These are phyloP conservation scores for Myxocyprinus asiaticus DNA, from an alignment of 2,113 vertebrate genomes.

Conservation along the genomic window DNA sequence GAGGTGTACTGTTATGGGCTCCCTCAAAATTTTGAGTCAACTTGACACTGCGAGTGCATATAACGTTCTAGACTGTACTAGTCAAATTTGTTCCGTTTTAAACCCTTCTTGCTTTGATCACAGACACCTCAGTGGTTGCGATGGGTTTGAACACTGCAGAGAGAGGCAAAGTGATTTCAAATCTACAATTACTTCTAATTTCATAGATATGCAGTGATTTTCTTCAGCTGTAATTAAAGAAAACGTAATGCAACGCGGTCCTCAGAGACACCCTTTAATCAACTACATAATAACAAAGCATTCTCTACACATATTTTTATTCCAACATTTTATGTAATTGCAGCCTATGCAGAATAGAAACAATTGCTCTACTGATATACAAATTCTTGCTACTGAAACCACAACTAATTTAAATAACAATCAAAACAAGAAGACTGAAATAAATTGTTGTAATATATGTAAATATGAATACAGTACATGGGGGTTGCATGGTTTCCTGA, in stretches of 20 bases:
- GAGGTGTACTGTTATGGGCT: not conserved
- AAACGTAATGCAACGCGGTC: slow-evolving; percentile 7
- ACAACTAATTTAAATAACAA: not conserved
- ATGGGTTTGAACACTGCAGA: slow-evolving; percentile 11
- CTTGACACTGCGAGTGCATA: not conserved
- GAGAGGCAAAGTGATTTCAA: not conserved
- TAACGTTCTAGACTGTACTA: too few species aligned
- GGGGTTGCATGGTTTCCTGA: too few species aligned
- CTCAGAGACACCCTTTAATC: not conserved
- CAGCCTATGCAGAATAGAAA: not conserved
- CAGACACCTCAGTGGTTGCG: not conserved
- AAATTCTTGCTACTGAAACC: not conserved
- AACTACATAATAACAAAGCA: not conserved
- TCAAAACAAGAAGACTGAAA: not conserved
- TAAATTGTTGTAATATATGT: too few species aligned
- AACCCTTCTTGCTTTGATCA: not conserved
- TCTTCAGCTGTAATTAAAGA: not conserved
- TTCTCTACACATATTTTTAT: not conserved
- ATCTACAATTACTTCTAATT: not conserved
- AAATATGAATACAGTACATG: too few species aligned
- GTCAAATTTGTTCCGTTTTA: too few species aligned
- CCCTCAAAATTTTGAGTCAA: not conserved
- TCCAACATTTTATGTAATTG: not conserved
- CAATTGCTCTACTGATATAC: not conserved
- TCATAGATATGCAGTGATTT: not conserved